Base-by-base conservation (phyloP, 2,113 vertebrate genomes). In the Nyctereutes procyonoides region DNA sequence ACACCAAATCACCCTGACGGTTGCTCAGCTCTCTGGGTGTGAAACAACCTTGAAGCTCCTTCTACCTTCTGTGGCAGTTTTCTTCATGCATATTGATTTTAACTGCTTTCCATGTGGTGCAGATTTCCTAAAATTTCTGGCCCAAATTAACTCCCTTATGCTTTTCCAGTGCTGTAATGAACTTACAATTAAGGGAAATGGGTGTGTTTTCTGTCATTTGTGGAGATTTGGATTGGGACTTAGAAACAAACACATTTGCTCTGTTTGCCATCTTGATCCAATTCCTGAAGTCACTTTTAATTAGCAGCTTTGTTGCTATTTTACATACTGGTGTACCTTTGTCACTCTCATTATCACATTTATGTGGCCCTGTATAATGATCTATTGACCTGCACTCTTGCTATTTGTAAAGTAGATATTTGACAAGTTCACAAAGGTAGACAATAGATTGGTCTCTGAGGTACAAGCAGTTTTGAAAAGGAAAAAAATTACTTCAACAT, bases 231-330 rank as follows among this genome's bases (percentile, higher is more conserved):
- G 87, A 63, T 76, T 95, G 63, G 84, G 88, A 69, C 65, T 86
- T 89, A 51, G 67, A 95, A 80, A 92, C 51, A 96, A 94, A 79
- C 38, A 93, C 38, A 79, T 88, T 85, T 73, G 58, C 38, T 98
- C 55, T 90, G 88, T 90, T 93, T 95, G 76, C 77, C 53, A 87
- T 97, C 91, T 95, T 96, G 92, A 97, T 97, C 79, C 91, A 95
- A 76, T 95, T 98, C 93, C 96, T 86, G 67, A 93, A 95, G 95
- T 96, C 86, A 74, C 67, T 95, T 95, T 97, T 85, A 94, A 97
- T 97, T 97, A 97, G 88, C 92, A 98, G 73, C 28, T 96, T 22
- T 90, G 73, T 92, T 87, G 12, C 76, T 93, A 19, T 43, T 97
- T 93, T 96, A 80, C 55, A 92, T 92, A 53, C 69, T 96, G 96